Evolutionary conservation across 1,140 invertebrate species (phyloP).

Genomic region (roundworm (Caenorhabditis elegans)): WBcel235 BX284605.5:13602001-13602500

Average conservation of each 20-base stretch:
- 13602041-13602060: background rate
- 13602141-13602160: background rate
- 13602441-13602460: too few species aligned
- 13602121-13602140: conserved; percentile 21
- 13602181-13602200: background rate
- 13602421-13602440: too few species aligned
- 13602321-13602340: background rate
- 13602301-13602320: background rate
- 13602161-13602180: background rate
- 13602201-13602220: background rate
- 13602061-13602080: background rate
- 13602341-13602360: too few species aligned
- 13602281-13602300: background rate
- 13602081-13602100: background rate
- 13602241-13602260: background rate
- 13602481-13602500: too few species aligned
- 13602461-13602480: too few species aligned
- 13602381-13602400: too few species aligned
- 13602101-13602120: background rate
- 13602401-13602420: too few species aligned
- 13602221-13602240: conserved; percentile 11
- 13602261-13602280: too few species aligned
- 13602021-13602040: conserved; percentile 28
- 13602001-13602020: background rate
- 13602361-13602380: too few species aligned